These are phyloP conservation scores for Psittacula derbiana DNA, from an alignment of 2,797 vertebrate genomes.

Conservation along the genomic window DNA sequence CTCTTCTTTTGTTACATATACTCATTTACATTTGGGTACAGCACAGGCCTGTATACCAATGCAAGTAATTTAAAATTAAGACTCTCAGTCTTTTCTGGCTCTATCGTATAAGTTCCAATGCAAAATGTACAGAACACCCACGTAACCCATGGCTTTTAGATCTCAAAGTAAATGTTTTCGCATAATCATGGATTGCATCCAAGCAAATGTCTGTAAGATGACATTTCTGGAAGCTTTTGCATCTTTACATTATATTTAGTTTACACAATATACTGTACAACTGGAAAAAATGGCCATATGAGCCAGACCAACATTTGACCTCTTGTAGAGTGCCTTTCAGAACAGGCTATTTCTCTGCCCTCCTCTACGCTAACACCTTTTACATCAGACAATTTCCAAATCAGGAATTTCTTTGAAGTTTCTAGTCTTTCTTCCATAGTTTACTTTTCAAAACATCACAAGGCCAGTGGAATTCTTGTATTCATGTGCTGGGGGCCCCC, in stretches of 20 bases:
- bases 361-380: conserved; percentile 63
- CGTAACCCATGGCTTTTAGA: conserved; percentile 51
- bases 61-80: conserved; percentile 33
- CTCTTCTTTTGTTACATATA: not conserved
- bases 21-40: not conserved
- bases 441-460: conserved; percentile 72
- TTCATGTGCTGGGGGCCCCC: conserved; percentile 41
- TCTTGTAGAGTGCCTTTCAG: conserved; percentile 60
- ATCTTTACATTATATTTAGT: conserved; percentile 70
- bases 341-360: conserved; percentile 49
- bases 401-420: conserved; percentile 70
- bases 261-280: conserved; percentile 67
- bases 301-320: conserved; percentile 64
- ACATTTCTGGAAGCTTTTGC: conserved; percentile 71
- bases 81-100: conserved; percentile 39
- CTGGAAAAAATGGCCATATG: conserved; percentile 53
- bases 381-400: conserved; percentile 71
- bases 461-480: conserved; percentile 52
- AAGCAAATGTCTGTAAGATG: conserved; percentile 63
- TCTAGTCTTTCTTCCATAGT: conserved; percentile 54
- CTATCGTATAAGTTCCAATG: conserved; percentile 27
- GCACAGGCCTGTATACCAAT: not conserved
- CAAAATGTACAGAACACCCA: conserved; percentile 65
- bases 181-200: conserved; percentile 68
- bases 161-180: conserved; percentile 74